A percentile compares a stretch with the other conserved stretches of the same genome.
Evolutionary conservation across 1,140 invertebrate genomes (phyloP).

Genomic region (Drosophila bocqueti): DNA sequence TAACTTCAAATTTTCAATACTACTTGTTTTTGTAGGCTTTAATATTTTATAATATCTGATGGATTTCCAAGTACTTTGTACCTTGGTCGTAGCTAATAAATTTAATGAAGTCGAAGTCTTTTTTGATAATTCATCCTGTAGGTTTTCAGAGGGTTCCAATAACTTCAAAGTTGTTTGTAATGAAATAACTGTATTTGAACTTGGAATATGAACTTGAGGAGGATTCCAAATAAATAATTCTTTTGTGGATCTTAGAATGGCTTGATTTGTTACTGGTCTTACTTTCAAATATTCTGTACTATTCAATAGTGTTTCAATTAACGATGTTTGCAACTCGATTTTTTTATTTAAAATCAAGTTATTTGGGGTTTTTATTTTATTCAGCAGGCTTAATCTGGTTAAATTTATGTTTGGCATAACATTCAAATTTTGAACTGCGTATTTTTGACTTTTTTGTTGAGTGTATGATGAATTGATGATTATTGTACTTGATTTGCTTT

Average conservation of each 20-base stretch:
- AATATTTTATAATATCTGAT: neutral
- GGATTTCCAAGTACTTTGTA: neutral
- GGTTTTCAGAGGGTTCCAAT: constrained; percentile 21
- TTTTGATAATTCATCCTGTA: neutral
- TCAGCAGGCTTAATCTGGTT: neutral
- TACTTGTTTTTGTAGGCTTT: neutral
- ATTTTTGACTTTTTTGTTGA: neutral
- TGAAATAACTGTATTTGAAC: neutral
- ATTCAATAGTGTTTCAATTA: neutral
- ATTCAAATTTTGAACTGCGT: neutral
- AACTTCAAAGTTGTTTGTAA: neutral
- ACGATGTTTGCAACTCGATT: neutral
- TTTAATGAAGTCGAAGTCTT: neutral
- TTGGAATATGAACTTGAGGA: neutral
- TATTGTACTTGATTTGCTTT: constrained; percentile 19
- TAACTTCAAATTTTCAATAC: neutral
- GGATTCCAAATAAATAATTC: constrained; percentile 7
- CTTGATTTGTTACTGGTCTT: neutral
- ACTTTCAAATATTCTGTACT: neutral
- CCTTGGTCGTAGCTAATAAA: neutral
- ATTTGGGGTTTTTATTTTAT: neutral
- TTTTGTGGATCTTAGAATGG: neutral
- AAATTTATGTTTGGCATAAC: too few relatives aligned
- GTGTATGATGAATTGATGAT: neutral
- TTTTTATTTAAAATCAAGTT: neutral